These are phyloP conservation scores for Benitochromis conjunctus DNA, from an alignment of 2,113 vertebrate species.

Conservation along the genomic window DNA sequence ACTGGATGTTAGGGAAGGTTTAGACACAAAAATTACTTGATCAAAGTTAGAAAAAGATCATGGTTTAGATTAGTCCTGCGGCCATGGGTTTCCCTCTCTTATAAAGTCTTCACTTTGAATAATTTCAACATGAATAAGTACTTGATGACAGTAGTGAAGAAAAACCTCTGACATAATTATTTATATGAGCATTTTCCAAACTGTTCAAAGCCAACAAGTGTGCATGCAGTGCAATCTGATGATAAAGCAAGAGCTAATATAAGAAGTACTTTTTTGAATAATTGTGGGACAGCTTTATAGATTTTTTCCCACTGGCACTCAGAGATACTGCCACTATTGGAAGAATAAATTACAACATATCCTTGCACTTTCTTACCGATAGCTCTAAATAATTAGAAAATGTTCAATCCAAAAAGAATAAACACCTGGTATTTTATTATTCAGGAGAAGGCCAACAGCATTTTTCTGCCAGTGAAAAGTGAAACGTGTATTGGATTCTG, in stretches of 20 bases:
- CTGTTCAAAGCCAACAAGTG: neutral
- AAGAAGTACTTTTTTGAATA: neutral
- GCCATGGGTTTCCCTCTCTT: neutral
- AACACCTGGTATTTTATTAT: neutral
- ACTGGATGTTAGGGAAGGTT: neutral
- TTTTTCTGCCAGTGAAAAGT: neutral
- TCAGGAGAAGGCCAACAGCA: neutral
- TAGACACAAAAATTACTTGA: neutral
- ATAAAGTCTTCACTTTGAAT: neutral
- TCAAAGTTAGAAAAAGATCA: neutral
- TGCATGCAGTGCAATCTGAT: neutral
- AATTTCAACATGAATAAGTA: neutral
- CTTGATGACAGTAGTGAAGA: neutral
- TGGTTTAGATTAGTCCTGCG: neutral
- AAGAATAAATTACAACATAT: neutral
- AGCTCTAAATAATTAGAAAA: neutral
- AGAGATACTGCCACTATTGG: neutral
- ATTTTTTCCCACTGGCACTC: neutral
- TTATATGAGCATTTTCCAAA: neutral
- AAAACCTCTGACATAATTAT: fast-evolving
- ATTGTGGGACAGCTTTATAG: neutral
- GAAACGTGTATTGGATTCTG: neutral
- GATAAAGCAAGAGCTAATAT: neutral
- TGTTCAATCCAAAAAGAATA: neutral
- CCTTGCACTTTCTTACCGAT: neutral